Conservation (phyloP, 2,113 vertebrate species). For the Ploceus nigricollis region DNA sequence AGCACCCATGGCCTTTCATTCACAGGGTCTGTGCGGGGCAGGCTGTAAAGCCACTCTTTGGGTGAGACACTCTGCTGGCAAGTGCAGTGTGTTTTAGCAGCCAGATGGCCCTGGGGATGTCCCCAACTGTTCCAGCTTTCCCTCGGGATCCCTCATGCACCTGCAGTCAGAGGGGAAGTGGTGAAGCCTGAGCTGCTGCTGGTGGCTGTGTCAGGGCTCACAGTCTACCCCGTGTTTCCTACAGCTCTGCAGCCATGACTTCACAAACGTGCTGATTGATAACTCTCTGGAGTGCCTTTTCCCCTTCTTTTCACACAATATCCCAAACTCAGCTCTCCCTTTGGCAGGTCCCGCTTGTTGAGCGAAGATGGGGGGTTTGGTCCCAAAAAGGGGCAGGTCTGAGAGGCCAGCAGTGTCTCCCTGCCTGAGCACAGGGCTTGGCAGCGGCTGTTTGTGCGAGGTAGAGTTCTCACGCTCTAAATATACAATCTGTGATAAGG, state of each 20-base stretch:
- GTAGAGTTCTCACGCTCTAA: constrained; percentile 73
- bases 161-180: not conserved
- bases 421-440: not conserved
- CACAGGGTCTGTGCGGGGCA: not conserved
- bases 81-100: not conserved
- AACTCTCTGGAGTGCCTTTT: not conserved
- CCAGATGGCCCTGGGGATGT: not conserved
- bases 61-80: not conserved
- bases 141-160: not conserved
- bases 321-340: not conserved
- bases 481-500: constrained; percentile 68
- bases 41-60: not conserved
- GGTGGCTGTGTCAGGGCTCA: not conserved
- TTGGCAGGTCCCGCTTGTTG: not conserved
- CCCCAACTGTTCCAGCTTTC: not conserved
- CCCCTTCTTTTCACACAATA: not conserved
- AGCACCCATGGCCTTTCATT: not conserved
- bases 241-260: not conserved
- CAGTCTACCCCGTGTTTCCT: not conserved
- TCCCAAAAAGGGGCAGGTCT: not conserved
- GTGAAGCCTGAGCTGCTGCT: not conserved
- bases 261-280: not conserved
- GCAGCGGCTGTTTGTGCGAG: constrained; percentile 23
- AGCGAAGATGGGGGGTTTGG: not conserved
- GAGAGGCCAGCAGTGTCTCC: not conserved